Evolutionary conservation across 2,113 vertebrate species (phyloP).

Genomic region (Engystomops pustulosus): DNA sequence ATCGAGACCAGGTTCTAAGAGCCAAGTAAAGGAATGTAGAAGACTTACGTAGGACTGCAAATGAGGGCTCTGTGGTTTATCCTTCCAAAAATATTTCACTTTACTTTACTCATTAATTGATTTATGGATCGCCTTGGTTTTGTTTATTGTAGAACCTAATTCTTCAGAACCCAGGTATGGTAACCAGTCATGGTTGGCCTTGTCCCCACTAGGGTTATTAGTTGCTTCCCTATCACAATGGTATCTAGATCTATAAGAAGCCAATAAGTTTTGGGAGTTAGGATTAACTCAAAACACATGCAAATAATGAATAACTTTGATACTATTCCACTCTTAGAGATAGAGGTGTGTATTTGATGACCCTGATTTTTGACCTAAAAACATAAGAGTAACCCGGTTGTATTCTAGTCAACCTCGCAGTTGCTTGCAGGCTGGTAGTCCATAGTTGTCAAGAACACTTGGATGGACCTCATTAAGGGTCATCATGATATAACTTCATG

Average conservation of each 20-base stretch:
- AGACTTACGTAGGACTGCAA: not conserved
- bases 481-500: no score
- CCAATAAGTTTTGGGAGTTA: not conserved
- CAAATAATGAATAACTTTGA: not conserved
- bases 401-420: not conserved
- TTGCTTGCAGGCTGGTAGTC: not conserved
- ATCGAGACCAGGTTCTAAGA: not conserved
- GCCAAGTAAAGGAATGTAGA: not conserved
- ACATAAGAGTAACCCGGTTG: not conserved
- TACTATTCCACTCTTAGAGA: not conserved
- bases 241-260: not conserved
- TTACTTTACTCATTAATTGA: not conserved
- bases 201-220: no score
- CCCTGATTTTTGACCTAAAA: not conserved
- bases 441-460: not conserved
- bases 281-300: not conserved
- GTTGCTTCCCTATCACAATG: not conserved
- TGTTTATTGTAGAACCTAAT: not conserved
- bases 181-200: not conserved
- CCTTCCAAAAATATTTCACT: not conserved
- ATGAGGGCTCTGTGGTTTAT: constrained; percentile 1
- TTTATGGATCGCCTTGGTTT: not conserved
- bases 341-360: not conserved
- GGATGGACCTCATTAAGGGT: no score
- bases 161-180: not conserved